Conservation (phyloP, 1,140 invertebrate species). For the Trichonephila clavata region DNA sequence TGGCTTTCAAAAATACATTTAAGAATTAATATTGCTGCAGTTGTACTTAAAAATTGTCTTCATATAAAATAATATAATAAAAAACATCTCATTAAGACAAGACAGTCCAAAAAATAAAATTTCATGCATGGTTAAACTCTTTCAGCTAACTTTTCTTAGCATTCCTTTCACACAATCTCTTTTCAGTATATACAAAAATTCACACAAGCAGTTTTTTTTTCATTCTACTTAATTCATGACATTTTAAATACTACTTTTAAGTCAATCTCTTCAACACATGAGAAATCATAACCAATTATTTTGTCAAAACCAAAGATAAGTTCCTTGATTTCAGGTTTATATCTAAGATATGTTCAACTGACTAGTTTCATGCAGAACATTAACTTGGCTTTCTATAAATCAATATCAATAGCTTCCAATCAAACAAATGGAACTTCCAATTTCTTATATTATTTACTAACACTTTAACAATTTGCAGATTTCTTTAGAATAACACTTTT, state of each 20-base stretch:
- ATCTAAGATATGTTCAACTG: conserved; percentile 51
- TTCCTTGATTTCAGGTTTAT: not conserved
- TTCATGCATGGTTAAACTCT: not conserved
- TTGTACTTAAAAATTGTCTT: not conserved
- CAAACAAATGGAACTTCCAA: not conserved
- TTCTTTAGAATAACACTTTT: not conserved
- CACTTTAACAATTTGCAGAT: not conserved
- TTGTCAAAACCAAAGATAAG: conserved; percentile 23
- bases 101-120: not conserved
- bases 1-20: not conserved
- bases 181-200: not conserved
- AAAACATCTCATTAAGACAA: not conserved
- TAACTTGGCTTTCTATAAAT: not conserved
- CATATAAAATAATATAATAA: not conserved
- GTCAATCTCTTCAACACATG: not conserved
- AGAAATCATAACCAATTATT: not conserved
- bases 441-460: too few species aligned
- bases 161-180: conserved; percentile 4
- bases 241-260: not conserved
- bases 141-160: not conserved
- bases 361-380: conserved; percentile 44
- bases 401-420: not conserved
- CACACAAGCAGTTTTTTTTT: not conserved
- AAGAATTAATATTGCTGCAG: not conserved
- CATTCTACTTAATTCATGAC: conserved; percentile 2